Conservation (phyloP, 2,888 invertebrate species). For the Platypus cylindrus region DNA sequence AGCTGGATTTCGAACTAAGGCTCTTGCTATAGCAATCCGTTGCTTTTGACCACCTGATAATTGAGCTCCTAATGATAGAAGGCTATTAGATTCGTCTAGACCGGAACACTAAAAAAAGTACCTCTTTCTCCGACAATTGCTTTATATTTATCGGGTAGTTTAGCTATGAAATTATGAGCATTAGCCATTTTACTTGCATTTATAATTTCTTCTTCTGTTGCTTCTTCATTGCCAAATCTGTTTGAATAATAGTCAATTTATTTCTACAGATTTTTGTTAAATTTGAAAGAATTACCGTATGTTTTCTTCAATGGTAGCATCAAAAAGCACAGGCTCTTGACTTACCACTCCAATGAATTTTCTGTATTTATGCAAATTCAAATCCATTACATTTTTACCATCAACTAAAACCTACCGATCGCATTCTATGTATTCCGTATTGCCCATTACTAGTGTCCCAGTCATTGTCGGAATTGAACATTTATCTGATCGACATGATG, state of each 20-base stretch:
- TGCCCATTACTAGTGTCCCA: no score
- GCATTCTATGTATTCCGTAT: no score
- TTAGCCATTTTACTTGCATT: constrained; percentile 60
- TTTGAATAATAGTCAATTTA: neutral
- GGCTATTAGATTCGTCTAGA: neutral
- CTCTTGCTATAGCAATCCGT: constrained; percentile 80
- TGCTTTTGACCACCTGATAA: constrained; percentile 86
- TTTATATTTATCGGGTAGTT: constrained; percentile 65
- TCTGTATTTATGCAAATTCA: constrained; percentile 72
- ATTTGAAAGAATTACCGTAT: constrained; percentile 48
- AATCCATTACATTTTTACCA: constrained; percentile 50
- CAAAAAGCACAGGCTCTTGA: constrained; percentile 83
- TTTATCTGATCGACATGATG: no score
- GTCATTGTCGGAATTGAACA: no score
- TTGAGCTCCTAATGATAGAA: constrained; percentile 45
- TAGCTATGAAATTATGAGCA: constrained; percentile 63
- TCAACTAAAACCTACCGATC: constrained; percentile 43
- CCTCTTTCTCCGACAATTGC: constrained; percentile 74
- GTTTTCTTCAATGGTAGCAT: constrained; percentile 72
- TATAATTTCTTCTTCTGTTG: constrained; percentile 54
- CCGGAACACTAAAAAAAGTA: constrained; percentile 4
- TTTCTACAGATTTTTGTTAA: neutral
- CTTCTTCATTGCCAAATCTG: constrained; percentile 51
- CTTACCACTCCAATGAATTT: constrained; percentile 77
- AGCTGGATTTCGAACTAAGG: constrained; percentile 66